Percentiles rank a stretch among this genome's conserved stretches.
These are phyloP conservation scores for Ianthella basta DNA, from an alignment of 37 sponge, comb jelly and placozoan genomes.

Conservation along the genomic window DNA sequence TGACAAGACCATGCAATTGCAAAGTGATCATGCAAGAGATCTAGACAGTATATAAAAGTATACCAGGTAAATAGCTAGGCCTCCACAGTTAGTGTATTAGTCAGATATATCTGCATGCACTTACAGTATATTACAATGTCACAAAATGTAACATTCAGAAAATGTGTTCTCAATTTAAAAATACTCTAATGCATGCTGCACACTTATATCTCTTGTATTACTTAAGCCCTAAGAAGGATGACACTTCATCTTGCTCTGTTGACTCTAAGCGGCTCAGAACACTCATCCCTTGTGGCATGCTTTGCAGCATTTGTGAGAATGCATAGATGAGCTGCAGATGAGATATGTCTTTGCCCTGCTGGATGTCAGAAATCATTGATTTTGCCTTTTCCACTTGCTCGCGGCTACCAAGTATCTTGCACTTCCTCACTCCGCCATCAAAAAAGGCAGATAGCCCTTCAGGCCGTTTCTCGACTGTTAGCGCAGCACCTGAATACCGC, in stretches of 20 bases:
- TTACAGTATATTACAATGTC: too few species aligned
- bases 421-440: not conserved
- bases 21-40: too few species aligned
- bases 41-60: too few species aligned
- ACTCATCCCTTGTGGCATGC: slow-evolving; percentile 21
- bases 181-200: too few species aligned
- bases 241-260: not conserved
- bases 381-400: slow-evolving; percentile 44
- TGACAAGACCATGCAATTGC: too few species aligned
- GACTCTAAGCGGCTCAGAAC: not conserved
- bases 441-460: slow-evolving; percentile 14
- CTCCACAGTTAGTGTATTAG: too few species aligned
- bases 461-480: slow-evolving; percentile 12
- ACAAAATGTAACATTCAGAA: too few species aligned
- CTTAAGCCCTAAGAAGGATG: not conserved
- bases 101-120: too few species aligned
- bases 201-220: too few species aligned
- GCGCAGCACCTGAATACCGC: slow-evolving; percentile 36
- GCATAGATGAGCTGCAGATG: not conserved
- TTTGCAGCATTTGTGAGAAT: not conserved
- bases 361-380: slow-evolving; percentile 17
- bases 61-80: too few species aligned
- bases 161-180: too few species aligned
- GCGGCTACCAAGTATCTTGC: slow-evolving; percentile 41
- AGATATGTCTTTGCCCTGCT: slow-evolving; percentile 14